A percentile compares a stretch with the other conserved stretches of the same genome.
These are phyloP conservation scores for Machaerirhynchus nigripectus DNA, from an alignment of 2,113 vertebrate species.

Conservation along the genomic window DNA sequence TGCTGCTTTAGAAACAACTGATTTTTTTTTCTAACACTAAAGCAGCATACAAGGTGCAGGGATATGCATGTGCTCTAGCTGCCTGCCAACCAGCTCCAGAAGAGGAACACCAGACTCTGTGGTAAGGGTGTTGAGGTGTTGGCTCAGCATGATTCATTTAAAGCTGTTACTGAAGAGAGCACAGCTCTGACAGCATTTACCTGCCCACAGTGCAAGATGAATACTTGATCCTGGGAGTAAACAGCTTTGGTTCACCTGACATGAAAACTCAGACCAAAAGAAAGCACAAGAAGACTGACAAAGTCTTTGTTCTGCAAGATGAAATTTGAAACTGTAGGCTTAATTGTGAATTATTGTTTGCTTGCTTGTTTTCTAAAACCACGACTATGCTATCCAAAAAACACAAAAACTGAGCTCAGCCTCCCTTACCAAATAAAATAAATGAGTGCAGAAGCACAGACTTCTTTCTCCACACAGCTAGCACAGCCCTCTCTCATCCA, in stretches of 20 bases:
- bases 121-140: not conserved
- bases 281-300: not conserved
- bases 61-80: accelerated
- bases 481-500: not conserved
- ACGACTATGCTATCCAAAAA: not conserved
- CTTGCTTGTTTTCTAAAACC: not conserved
- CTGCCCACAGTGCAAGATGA: not conserved
- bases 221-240: not conserved
- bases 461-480: not conserved
- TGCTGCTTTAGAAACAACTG: not conserved
- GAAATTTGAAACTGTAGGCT: not conserved
- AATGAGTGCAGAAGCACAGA: not conserved
- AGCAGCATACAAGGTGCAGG: not conserved
- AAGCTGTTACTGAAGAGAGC: not conserved
- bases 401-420: not conserved
- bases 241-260: not conserved
- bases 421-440: not conserved
- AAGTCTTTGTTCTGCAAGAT: not conserved
- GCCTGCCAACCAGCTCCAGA: not conserved
- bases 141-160: not conserved
- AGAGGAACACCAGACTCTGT: not conserved
- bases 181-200: not conserved
- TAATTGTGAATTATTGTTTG: not conserved
- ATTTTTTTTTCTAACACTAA: not conserved
- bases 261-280: not conserved